Conservation (phyloP, 1,140 invertebrate genomes). For the Zelostemma sp. region DNA sequence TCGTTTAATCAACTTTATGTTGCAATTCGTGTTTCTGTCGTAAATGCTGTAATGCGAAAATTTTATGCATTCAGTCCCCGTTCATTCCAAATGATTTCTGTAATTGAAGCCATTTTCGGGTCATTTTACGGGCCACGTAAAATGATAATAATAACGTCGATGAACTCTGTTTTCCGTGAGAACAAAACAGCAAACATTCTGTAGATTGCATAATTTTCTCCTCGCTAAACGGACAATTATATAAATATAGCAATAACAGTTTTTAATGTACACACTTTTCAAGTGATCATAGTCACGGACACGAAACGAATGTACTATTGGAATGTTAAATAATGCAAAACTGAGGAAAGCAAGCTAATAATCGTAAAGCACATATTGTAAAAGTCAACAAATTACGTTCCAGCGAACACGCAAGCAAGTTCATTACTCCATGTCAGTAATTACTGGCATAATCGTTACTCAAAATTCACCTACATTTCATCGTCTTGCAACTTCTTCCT, state of each 20-base stretch:
- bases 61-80: no score
- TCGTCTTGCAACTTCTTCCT: neutral
- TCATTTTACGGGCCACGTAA: neutral
- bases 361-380: conserved; percentile 8
- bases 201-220: neutral
- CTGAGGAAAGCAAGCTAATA: conserved; percentile 12
- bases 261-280: neutral
- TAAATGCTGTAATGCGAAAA: no score
- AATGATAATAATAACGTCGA: neutral
- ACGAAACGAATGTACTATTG: conserved; percentile 4
- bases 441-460: conserved; percentile 5
- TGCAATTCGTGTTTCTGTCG: no score
- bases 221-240: conserved; percentile 10
- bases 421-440: conserved; percentile 9
- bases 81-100: no score
- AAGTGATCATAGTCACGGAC: conserved; percentile 12
- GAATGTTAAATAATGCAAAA: conserved; percentile 14
- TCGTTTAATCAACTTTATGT: no score
- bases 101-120: neutral
- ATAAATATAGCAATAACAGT: conserved; percentile 10
- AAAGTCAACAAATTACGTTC: conserved; percentile 14
- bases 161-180: neutral
- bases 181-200: neutral
- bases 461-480: conserved; percentile 4
- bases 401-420: conserved; percentile 9